Percentiles rank a stretch among this genome's conserved stretches.
Conservation (phyloP, 2,797 vertebrate species). For the Staurois parvus region DNA sequence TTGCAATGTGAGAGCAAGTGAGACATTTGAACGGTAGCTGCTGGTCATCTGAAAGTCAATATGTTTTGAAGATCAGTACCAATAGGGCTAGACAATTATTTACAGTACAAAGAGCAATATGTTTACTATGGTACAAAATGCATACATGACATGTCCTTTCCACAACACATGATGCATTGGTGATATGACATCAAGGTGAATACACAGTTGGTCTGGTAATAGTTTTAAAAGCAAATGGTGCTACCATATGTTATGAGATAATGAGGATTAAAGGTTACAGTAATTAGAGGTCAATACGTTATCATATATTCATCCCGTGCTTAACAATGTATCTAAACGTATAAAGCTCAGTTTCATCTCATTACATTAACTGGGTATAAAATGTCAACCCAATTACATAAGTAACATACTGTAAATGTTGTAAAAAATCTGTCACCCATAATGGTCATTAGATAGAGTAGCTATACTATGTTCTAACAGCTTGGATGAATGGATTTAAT, state of each 20-base stretch:
- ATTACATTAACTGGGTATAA: not conserved
- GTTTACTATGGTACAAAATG: no score
- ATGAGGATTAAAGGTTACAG: conserved; percentile 1
- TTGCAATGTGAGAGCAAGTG: no score
- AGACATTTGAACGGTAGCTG: no score
- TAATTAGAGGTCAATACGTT: not conserved
- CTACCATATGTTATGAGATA: not conserved
- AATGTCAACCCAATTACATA: not conserved
- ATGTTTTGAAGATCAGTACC: no score
- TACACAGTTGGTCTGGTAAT: not conserved
- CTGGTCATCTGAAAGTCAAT: no score
- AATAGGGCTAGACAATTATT: not conserved
- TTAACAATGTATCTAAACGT: not conserved
- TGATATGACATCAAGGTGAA: not conserved
- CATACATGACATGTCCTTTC: not conserved
- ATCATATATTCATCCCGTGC: not conserved
- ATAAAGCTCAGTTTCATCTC: not conserved
- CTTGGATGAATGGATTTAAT: not conserved
- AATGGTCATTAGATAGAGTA: not conserved
- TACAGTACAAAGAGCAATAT: not conserved
- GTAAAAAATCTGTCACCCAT: not conserved
- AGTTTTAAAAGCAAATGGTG: not conserved
- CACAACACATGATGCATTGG: not conserved
- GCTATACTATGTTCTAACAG: not conserved
- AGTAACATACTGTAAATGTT: not conserved